phyloP scores from a whole-genome alignment of 2,888 invertebrate genomes.

The Chaetogeoica ovagalla region DNA sequence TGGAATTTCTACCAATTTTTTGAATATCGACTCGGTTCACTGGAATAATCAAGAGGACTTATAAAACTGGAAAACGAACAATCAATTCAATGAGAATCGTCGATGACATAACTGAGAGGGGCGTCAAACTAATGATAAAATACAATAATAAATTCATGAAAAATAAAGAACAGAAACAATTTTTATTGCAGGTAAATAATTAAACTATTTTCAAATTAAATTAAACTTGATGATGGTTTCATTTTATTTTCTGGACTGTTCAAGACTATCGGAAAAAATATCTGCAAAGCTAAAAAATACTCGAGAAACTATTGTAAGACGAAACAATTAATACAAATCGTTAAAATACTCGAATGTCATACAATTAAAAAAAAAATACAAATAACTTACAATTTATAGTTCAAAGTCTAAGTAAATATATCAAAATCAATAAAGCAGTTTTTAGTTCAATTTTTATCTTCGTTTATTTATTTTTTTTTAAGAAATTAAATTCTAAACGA shows the following conservation, averaged over 20 bases:
- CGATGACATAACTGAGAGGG: not conserved
- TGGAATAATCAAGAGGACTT: not conserved
- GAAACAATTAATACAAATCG: not conserved
- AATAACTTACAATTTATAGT: too few species aligned
- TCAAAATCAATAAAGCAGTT: not conserved
- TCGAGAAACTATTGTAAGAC: not conserved
- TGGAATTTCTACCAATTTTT: not conserved
- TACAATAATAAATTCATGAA: not conserved
- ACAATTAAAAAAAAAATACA: not conserved
- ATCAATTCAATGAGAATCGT: not conserved
- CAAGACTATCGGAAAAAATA: not conserved
- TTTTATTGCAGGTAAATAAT: not conserved
- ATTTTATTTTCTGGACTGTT: not conserved
- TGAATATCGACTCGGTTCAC: not conserved
- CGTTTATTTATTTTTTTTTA: not conserved
- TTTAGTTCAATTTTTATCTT: not conserved
- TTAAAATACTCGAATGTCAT: not conserved
- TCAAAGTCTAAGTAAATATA: not conserved
- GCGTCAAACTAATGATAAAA: not conserved
- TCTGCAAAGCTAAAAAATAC: not conserved
- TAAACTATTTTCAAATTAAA: not conserved
- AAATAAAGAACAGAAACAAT: not conserved
- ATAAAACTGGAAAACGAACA: not conserved
- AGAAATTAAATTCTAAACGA: not conserved
- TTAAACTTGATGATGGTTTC: not conserved